Percentiles rank a stretch among this genome's conserved stretches.
Evolutionary conservation across 2,888 invertebrate genomes (phyloP).

Genomic region (Dryomyza anilis): DNA sequence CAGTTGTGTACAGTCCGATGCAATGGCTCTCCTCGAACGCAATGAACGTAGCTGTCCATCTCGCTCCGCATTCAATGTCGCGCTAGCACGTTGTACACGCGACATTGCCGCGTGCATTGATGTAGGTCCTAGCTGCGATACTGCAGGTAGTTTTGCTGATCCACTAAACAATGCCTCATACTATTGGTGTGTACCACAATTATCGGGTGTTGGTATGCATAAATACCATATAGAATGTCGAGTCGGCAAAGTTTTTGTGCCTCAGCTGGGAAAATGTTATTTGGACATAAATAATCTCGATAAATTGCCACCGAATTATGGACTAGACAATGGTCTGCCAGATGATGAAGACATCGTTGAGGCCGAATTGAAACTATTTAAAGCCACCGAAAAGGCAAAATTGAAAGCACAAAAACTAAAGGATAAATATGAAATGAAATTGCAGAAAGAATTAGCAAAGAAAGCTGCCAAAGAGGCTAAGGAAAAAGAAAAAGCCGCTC

Average conservation of each 20-base stretch:
- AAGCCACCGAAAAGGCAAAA: slow-evolving; percentile 43
- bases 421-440: slow-evolving; percentile 43
- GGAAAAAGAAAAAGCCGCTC: slow-evolving; percentile 40
- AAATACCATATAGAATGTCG: slow-evolving; percentile 48
- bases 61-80: slow-evolving; percentile 37
- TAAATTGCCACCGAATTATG: slow-evolving; percentile 16
- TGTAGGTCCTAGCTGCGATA: slow-evolving; percentile 40
- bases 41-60: slow-evolving; percentile 36
- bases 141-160: slow-evolving; percentile 38
- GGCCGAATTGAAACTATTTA: slow-evolving; percentile 45
- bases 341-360: slow-evolving; percentile 43
- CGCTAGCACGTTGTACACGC: slow-evolving; percentile 42
- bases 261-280: slow-evolving; percentile 37
- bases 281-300: slow-evolving; percentile 31
- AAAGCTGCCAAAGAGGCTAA: slow-evolving; percentile 47
- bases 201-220: slow-evolving; percentile 39
- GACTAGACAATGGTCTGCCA: slow-evolving; percentile 21
- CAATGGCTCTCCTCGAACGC: slow-evolving; percentile 30
- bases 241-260: slow-evolving; percentile 41
- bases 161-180: slow-evolving; percentile 41
- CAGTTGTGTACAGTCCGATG: no score
- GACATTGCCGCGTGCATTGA: slow-evolving; percentile 43
- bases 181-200: slow-evolving; percentile 42
- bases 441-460: slow-evolving; percentile 46
- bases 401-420: slow-evolving; percentile 43